phyloP scores from a whole-genome alignment of 2,113 vertebrate species.

The Pandion haliaetus region DNA sequence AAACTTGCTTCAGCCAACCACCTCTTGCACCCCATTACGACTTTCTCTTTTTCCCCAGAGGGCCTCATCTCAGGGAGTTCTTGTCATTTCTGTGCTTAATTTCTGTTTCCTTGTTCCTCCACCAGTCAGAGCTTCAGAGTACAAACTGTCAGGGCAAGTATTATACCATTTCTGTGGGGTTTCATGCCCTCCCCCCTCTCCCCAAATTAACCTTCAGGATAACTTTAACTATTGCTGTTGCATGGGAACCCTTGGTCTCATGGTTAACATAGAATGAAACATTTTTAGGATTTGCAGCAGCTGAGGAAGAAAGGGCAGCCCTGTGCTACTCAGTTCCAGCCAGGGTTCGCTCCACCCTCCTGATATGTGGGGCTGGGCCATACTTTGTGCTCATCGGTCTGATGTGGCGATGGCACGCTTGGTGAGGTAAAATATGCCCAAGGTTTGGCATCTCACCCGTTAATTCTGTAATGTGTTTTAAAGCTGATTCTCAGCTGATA shows the following conservation, averaged over 20 bases:
- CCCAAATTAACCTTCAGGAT: neutral
- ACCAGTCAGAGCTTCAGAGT: neutral
- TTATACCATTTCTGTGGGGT: neutral
- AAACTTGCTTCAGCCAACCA: neutral
- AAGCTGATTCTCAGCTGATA: neutral
- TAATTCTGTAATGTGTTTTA: neutral
- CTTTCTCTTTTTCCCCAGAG: neutral
- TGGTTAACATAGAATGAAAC: neutral
- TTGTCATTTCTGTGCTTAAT: neutral
- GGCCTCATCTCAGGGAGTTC: neutral
- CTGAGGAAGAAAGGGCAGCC: neutral
- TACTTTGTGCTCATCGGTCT: neutral
- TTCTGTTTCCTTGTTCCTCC: neutral
- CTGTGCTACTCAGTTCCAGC: rapidly evolving
- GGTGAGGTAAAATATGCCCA: neutral
- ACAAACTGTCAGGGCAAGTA: neutral
- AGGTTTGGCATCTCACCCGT: neutral
- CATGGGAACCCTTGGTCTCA: neutral
- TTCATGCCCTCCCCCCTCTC: neutral
- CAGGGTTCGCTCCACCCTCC: neutral
- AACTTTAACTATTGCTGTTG: neutral
- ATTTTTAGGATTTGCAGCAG: neutral
- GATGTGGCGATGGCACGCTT: rapidly evolving
- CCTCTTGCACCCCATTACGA: rapidly evolving
- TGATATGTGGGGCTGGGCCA: neutral